Evolutionary conservation across 2,797 vertebrate genomes (phyloP).

Genomic region (Periparus ater): DNA sequence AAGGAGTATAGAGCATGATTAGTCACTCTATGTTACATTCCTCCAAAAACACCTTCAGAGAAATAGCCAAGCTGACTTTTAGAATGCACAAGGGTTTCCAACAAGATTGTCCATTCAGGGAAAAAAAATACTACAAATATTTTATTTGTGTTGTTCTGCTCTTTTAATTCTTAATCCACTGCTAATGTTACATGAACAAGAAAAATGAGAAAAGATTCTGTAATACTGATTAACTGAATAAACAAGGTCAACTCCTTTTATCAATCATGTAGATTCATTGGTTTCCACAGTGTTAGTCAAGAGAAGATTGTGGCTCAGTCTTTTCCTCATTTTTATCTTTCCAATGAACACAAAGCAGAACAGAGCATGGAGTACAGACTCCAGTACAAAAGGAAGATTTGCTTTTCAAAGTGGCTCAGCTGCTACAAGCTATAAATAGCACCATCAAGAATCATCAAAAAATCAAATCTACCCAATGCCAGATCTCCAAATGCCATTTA

Average conservation of each 20-base stretch:
- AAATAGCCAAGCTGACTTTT: background rate
- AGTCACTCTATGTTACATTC: background rate
- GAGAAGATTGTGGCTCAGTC: background rate
- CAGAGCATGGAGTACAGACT: background rate
- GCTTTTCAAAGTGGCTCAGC: background rate
- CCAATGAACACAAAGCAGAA: background rate
- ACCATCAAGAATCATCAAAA: background rate
- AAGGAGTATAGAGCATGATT: background rate
- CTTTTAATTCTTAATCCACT: background rate
- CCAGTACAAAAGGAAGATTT: background rate
- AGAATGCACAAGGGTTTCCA: background rate
- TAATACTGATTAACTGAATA: background rate
- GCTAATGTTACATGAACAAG: background rate
- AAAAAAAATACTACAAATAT: background rate
- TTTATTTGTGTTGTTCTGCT: background rate
- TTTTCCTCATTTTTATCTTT: background rate
- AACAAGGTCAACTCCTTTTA: background rate
- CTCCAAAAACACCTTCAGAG: background rate
- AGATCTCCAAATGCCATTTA: background rate
- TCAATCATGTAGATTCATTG: background rate
- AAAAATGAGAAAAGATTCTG: background rate
- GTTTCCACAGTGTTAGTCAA: background rate
- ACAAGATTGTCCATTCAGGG: accelerated
- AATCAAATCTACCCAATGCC: background rate
- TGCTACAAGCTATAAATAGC: background rate